Base-by-base conservation (phyloP, 2,888 invertebrate species). In the Hedya salicella region DNA sequence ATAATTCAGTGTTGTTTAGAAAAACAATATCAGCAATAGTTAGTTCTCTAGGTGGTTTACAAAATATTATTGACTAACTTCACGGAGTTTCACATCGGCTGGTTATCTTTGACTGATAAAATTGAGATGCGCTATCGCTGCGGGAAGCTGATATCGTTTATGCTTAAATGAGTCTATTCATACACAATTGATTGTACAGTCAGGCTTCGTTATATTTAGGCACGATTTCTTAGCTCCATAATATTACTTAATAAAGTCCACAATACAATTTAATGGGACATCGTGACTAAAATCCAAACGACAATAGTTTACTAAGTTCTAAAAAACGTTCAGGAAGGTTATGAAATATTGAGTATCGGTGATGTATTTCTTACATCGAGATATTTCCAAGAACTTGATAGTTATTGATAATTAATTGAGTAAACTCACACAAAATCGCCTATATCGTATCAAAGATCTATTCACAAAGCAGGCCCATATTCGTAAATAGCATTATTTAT, bases 21-120 rank as follows among this genome's bases (percentile, higher is more conserved):
- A 50, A 54, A 49, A 42, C 14, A 14, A 30, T 53, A 49, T 61
- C 21, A 8, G 39, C 52, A 49, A 70, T 49, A 63, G 57, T 61
- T 42, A 42, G 8, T 32, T 39, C 11, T 30, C 25, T 6, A 61
- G 25, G 17, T n/a, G 42, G 30, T 56, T 36, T 57, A 62, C 48
- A 73, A 75, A 75, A 74, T 73, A 70, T 75, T 71, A 74, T 74
- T 75, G 69, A 60, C 69, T 73, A 75, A 76, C 72, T 67, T 67
- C 62, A 64, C 72, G 64, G 67, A 54, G 59, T 61, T 49, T 48
- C 52, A 65, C 39, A 59, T 53, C 30, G 48, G 30, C 13, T 46
- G 14, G 61, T 62, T 67, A 62, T 67, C 62, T 49, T 54, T 54
- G 48, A 61, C 54, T 54, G 61, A 66, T 66, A 66, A 66, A 40